Base-by-base conservation (phyloP, 2,888 invertebrate genomes). In the Fabriciana adippe region DNA sequence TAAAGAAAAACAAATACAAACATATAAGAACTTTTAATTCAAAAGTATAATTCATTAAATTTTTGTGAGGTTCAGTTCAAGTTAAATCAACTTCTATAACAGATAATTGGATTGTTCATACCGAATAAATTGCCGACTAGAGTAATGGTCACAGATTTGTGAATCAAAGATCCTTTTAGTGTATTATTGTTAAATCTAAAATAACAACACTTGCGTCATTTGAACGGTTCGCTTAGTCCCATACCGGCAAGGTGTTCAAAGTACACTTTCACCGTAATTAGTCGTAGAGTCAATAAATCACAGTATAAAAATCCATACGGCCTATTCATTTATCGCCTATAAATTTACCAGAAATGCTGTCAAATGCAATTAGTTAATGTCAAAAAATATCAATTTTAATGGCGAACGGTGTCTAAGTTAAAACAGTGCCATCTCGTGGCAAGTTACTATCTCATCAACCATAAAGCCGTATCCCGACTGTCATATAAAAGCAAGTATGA, bases 91-190 rank as follows among this genome's bases (percentile, higher is more conserved):
- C 41, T 48, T 48, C 35, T 18, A 54, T 31, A 47, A 41, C 13
- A 50, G 26, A 57, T 50, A 51, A 62, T 45, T 60, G 55, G 55
- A 65, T 64, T 66, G 68, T 64, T 64, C 66, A 53, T 55, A 68
- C 67, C 56, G 64, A 61, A 55, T 59, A 68, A 55, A 69, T 78
- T 75, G 73, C 79, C 85, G 92, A 92, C 92, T 92, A 92, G 92
- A 92, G 82, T 84, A 85, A 83, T 87, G 88, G 86, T 91, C 89
- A 89, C 87, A 89, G 86, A 84, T 84, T 81, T 81, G 81, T 79
- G 75, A 79, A 81, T 81, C 80, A 81, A 88, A 41, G 4, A 59
- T 59, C 11, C 11, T 59, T 26, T 47, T 31, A 59, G 26, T 59
- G 26, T 21, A 53, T 11, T 47, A n/a, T 48, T 59, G 35, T 41